These are phyloP conservation scores for Sardina pilchardus DNA, from an alignment of 2,113 vertebrate genomes.

Conservation along the genomic window DNA sequence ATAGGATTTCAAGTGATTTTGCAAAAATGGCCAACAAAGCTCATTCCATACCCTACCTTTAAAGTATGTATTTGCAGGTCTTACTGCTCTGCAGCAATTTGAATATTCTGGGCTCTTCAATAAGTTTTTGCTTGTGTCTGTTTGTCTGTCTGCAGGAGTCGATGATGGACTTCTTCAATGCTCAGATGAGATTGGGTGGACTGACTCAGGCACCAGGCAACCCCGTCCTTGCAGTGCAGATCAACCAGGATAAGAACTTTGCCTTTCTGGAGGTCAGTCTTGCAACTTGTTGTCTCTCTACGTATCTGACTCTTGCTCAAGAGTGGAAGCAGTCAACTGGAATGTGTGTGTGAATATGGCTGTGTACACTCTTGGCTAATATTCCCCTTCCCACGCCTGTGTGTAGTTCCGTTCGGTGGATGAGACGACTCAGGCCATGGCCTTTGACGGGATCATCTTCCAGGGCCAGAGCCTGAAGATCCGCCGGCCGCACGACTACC, in stretches of 20 bases:
- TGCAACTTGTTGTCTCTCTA: not conserved
- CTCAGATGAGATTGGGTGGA: conserved; percentile 90
- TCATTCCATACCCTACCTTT: too few species aligned
- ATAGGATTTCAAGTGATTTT: too few species aligned
- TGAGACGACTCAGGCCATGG: conserved; percentile 92
- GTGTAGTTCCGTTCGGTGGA: conserved; percentile 90
- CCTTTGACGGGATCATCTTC: conserved; percentile 92
- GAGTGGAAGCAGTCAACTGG: not conserved
- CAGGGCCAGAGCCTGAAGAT: conserved; percentile 93
- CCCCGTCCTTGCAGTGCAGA: conserved; percentile 89
- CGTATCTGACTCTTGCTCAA: not conserved
- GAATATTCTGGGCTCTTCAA: not conserved
- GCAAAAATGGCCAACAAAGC: too few species aligned
- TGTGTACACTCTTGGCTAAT: not conserved
- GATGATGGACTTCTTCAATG: conserved; percentile 96
- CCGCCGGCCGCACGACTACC: conserved; percentile 89
- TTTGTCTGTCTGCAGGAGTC: conserved; percentile 75
- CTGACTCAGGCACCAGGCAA: conserved; percentile 92
- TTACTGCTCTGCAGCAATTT: not conserved
- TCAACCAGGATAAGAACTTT: conserved; percentile 95
- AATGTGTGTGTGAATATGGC: not conserved
- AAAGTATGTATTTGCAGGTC: not conserved
- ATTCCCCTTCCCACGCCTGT: not conserved
- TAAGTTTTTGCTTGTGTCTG: not conserved
- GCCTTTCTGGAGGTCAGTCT: conserved; percentile 85